phyloP scores from a whole-genome alignment of 2,888 invertebrate species.

The Alentia gelatinosa region DNA sequence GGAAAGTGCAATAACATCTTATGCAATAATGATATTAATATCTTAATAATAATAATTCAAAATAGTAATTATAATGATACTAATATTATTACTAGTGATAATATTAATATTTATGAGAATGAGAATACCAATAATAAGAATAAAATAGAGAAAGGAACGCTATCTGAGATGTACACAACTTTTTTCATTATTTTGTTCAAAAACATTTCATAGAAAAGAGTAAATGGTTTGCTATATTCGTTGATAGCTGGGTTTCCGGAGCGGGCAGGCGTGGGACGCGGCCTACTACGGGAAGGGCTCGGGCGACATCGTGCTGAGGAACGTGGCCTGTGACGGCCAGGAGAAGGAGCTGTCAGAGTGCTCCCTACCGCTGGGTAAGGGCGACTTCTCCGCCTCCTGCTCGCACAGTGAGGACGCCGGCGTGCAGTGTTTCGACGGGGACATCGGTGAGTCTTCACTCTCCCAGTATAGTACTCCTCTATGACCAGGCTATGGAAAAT shows the following conservation, averaged over 20 bases:
- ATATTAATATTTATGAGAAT: too few relatives aligned
- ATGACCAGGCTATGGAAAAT: too few relatives aligned
- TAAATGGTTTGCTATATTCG: background rate
- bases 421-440: background rate
- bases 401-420: background rate
- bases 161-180: too few relatives aligned
- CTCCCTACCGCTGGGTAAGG: background rate
- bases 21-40: too few relatives aligned
- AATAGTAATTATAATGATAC: too few relatives aligned
- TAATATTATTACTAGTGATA: too few relatives aligned
- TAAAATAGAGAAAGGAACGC: too few relatives aligned
- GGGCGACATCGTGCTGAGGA: background rate
- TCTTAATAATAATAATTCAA: too few relatives aligned
- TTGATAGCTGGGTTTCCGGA: background rate
- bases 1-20: too few relatives aligned
- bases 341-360: background rate
- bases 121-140: too few relatives aligned
- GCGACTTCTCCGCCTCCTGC: background rate
- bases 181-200: too few relatives aligned
- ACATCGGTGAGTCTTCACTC: background rate
- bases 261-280: background rate
- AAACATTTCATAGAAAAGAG: too few relatives aligned
- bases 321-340: background rate
- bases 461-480: background rate
- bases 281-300: background rate